Base-by-base conservation (phyloP, 2,888 invertebrate species). In the Brachylomia viminalis region DNA sequence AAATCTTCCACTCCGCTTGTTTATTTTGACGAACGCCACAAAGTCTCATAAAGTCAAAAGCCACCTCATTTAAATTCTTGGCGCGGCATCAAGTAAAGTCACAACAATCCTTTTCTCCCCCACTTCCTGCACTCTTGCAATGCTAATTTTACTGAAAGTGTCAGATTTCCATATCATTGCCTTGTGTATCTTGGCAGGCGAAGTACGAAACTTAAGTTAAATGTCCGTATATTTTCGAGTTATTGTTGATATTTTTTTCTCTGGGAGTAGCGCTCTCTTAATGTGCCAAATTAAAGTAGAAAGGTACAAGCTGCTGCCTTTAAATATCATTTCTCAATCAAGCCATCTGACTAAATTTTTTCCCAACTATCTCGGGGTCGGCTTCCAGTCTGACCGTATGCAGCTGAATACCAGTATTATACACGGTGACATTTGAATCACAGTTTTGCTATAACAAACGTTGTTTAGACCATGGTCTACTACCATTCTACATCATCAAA, bases 31-130 rank as follows among this genome's bases (percentile, higher is more conserved):
- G 17, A 66, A 66, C 20, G 27, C 27, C 54, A 42, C 66, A 52
- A 66, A 75, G 58, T 70, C 69, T 56, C 17, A 70, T 45, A 62
- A 81, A 75, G 62, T 61, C 58, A 69, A 52, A 54, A 74, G 42
- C 15, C 49, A 45, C 17, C 82, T 75, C 38, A 86, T 84, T 82
- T 71, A n/a, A 73, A 86, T 86, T 86, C 74, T 66, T 79, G 79
- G 75, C 84, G 30, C 20, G 13, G 30, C 33, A 11, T 75, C 67
- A 71, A 85, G 69, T 27, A 33, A 71, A 73, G 64, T 76, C 74
- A 65, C 45, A 70, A 74, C 65, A 72, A 83, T 70, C 74, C 72
- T 74, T 70, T 54, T 30, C 66, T 61, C 11, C 17, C 45, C 56
- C 5, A 73, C 72, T 75, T 73, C 67, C 70, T 74, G 73, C 47